phyloP scores from a whole-genome alignment of 2,113 vertebrate genomes.

The Anoura caudifer region DNA sequence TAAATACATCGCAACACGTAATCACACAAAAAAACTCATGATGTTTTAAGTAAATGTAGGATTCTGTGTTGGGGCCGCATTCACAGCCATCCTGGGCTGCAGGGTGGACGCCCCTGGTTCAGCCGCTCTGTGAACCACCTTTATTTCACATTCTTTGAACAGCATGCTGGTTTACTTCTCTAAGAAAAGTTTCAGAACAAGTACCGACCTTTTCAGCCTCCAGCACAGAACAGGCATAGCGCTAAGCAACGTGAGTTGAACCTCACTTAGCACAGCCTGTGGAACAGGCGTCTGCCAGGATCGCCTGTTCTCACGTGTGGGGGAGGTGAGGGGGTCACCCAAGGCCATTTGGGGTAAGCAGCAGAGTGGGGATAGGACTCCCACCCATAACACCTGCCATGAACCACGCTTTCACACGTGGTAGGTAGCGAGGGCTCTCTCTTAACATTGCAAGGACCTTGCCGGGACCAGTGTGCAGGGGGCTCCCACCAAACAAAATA shows the following conservation, averaged over 20 bases:
- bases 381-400: neutral
- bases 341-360: neutral
- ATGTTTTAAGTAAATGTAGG: no score
- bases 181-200: neutral
- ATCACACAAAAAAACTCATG: no score
- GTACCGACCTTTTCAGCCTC: neutral
- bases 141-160: neutral
- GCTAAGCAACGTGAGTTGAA: neutral
- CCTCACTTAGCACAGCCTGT: neutral
- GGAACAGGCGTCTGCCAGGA: neutral
- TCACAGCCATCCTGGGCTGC: no score
- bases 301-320: neutral
- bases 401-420: neutral
- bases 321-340: no score
- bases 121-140: neutral
- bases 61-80: no score
- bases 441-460: neutral
- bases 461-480: neutral
- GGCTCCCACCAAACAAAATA: neutral
- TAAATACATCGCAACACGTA: no score
- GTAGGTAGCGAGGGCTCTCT: neutral
- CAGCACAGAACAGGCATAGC: neutral
- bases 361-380: no score
- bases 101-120: no score
- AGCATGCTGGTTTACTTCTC: neutral